Base-by-base conservation (phyloP, 2,888 invertebrate species). In the Thysanoteuthis rhombus region DNA sequence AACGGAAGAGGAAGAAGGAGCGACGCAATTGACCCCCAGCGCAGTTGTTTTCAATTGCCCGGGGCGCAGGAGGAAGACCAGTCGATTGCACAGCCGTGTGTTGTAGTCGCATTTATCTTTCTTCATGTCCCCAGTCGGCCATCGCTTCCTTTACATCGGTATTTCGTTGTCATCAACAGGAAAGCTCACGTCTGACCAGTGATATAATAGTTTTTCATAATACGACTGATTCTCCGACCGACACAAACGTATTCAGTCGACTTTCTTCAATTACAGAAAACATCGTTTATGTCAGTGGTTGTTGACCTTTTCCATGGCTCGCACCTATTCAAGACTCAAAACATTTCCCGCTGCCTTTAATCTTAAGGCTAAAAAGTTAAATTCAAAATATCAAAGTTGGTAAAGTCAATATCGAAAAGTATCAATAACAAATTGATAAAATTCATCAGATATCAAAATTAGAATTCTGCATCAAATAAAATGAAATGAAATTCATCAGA, bases 131-230 rank as follows among this genome's bases (percentile, higher is more conserved):
- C 36, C 75, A 75, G 75, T 75, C 75, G 36, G n/a, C 75, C 75
- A n/a, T 75, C 75, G 75, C 36, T 75, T 75, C n/a, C 75, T 75
- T 75, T 75, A 75, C n/a, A 75, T 75, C 75, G 75, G 75, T 75
- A 75, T 75, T 75, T 75, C 75, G 75, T 75, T 75, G 75, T 75
- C 75, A 75, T 75, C 75, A 75, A 75, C 75, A 75, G 75, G 75
- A 75, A 75, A 75, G 75, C n/a, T 75, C n/a, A 75, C 75, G 75
- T 75, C 75, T 36, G n/a, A 75, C n/a, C n/a, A 75, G 75, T 75
- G 75, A 75, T 75, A 75, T 75, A 75, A 75, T 75, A 12, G n/a
- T 75, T 75, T 75, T 75, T 75, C 75, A 75, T 75, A 75, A 12
- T n/a, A 75, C n/a, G 16, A 36, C n/a, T n/a, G 25, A 12, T 75